phyloP scores from a whole-genome alignment of 2,113 vertebrate species.

The Xenopus laevis region DNA sequence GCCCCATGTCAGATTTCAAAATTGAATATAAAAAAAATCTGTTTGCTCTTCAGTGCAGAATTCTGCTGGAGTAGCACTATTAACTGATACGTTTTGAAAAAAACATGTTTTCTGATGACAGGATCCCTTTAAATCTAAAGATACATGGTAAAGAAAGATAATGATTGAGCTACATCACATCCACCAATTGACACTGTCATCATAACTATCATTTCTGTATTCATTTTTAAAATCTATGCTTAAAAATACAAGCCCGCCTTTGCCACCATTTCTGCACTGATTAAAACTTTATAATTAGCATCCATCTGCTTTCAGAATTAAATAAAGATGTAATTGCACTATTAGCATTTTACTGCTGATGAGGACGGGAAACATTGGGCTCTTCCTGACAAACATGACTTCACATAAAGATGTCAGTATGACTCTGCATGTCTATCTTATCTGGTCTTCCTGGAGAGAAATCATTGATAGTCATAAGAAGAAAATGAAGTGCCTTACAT shows the following conservation, averaged over 20 bases:
- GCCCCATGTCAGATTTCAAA: no score
- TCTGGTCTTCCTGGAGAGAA: background rate
- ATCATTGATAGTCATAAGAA: background rate
- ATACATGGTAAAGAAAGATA: no score
- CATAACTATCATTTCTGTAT: no score
- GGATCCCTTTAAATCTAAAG: no score
- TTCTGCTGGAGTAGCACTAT: no score
- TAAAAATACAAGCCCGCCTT: background rate
- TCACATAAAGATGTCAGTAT: constrained; percentile 3
- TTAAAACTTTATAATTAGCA: constrained; percentile 21
- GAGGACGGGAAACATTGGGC: constrained; percentile 1
- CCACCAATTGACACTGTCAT: no score
- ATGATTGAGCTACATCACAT: no score
- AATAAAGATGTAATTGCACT: constrained; percentile 21
- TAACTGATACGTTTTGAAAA: no score
- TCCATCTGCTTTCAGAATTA: constrained; percentile 28
- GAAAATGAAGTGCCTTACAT: background rate
- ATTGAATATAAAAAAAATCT: no score
- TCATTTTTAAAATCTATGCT: background rate
- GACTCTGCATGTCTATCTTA: background rate
- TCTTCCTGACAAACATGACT: background rate
- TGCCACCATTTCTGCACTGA: constrained; percentile 3
- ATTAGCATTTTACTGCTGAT: constrained; percentile 29
- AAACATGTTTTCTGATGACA: no score
- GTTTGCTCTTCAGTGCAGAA: no score